These are phyloP conservation scores for Drosophila aldrichi DNA, from an alignment of 2,888 invertebrate species.

Conservation along the genomic window DNA sequence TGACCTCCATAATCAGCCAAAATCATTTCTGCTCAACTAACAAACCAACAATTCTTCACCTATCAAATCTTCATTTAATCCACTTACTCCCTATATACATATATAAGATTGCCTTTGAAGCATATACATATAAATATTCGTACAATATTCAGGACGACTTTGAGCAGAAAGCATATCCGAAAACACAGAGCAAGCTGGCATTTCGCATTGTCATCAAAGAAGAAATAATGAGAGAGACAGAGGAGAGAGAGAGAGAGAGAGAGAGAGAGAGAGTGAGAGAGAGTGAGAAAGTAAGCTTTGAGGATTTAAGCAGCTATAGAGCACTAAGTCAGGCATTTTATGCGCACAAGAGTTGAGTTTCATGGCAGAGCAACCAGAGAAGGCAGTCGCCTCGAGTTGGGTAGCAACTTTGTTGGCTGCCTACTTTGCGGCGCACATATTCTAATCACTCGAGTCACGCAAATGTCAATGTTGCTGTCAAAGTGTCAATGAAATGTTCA, in stretches of 20 bases:
- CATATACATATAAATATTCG: background rate
- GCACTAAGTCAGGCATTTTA: constrained; percentile 47
- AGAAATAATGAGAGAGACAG: too few relatives aligned
- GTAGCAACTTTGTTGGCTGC: constrained; percentile 47
- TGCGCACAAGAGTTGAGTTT: constrained; percentile 40
- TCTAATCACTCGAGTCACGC: constrained; percentile 79
- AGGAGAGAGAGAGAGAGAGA: background rate
- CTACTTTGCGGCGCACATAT: constrained; percentile 68
- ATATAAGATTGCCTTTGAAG: background rate
- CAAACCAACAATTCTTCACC: too few relatives aligned
- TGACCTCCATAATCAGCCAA: too few relatives aligned
- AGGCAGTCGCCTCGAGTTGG: background rate
- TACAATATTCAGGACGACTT: constrained; percentile 16
- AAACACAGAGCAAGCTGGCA: constrained; percentile 4
- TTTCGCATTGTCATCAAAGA: constrained; percentile 17
- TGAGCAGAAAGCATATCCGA: constrained; percentile 6
- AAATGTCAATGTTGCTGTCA: constrained; percentile 80
- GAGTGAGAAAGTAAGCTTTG: background rate
- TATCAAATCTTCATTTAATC: too few relatives aligned
- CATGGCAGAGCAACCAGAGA: background rate
- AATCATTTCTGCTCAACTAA: too few relatives aligned
- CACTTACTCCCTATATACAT: too few relatives aligned
- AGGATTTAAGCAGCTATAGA: constrained; percentile 27
- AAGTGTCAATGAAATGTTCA: constrained; percentile 81
- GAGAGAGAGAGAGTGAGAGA: too few relatives aligned